Evolutionary conservation across 2,113 vertebrate species (phyloP).

Genomic region (Ploceus nigricollis): DNA sequence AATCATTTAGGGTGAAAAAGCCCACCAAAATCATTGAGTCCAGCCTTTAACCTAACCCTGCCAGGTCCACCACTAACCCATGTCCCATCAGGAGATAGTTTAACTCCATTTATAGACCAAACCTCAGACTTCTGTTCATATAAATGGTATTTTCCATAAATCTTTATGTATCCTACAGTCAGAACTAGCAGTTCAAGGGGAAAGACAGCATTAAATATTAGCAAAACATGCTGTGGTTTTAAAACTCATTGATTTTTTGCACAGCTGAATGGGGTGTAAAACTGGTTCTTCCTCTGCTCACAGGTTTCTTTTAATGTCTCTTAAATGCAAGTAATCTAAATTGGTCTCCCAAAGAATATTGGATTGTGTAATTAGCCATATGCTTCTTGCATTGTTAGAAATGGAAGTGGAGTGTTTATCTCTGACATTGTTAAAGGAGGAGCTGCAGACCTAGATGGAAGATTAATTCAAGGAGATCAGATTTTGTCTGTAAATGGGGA

Average conservation of each 20-base stretch:
- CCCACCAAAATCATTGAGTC: neutral
- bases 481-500: slow-evolving; percentile 92
- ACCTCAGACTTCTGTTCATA: neutral
- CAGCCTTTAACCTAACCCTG: neutral
- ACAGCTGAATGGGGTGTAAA: neutral
- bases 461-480: slow-evolving; percentile 95
- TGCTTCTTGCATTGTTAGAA: slow-evolving; percentile 72
- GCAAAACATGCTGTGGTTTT: neutral
- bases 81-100: neutral
- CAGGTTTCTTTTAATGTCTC: slow-evolving; percentile 49
- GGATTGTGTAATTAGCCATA: slow-evolving; percentile 53
- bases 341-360: slow-evolving; percentile 47
- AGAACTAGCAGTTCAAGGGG: neutral
- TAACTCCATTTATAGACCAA: neutral
- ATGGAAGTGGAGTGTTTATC: slow-evolving; percentile 90
- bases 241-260: neutral
- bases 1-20: neutral
- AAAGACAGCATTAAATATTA: neutral
- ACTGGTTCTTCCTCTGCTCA: slow-evolving; percentile 20
- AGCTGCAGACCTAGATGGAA: slow-evolving; percentile 91
- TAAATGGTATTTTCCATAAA: neutral
- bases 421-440: slow-evolving; percentile 95
- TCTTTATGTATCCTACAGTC: neutral
- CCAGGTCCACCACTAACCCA: neutral
- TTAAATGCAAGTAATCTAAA: slow-evolving; percentile 45